Evolutionary conservation across 2,888 invertebrate genomes (phyloP), one percentile per base, ranked within the genome.

Genomic region (Agonopterix subpropinquella): DNA sequence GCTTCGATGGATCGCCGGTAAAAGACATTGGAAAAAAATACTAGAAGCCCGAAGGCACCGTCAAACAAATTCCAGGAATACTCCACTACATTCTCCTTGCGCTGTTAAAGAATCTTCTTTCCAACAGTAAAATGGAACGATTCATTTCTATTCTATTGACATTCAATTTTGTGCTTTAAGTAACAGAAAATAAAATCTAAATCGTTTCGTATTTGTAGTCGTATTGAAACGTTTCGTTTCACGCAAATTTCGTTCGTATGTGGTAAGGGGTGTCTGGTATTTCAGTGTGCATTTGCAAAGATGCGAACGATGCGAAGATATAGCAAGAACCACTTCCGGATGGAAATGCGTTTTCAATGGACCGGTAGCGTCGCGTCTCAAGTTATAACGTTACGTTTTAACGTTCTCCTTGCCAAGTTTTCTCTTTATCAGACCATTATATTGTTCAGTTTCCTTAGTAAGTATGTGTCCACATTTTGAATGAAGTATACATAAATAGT

Each of bases 341-440:
- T 74, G 73, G 71, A 78, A 78, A 80, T 78, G 77, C 73, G 70
- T 73, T 74, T 73, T 67, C 68, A 63, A 71, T 70, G 60, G 68
- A 61, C 61, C 59, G 57, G 56, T 58, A 56, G 57, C 54, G 53
- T 59, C 63, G 57, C 57, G 58, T 58, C 57, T 60, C 50, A 57
- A 58, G 57, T 64, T 64, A 11, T 42, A 44, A 65, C 59, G 58
- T 62, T 49, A 28, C 28, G 28, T 28, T 28, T 28, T 28, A 56
- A 50, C 47, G 9, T 54, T 58, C 47, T 44, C 51, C 53, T 56
- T 63, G 56, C 52, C 54, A 55, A 52, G 52, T 59, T 50, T 28
- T 28, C 28, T 28, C 28, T 28, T 28, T 28, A 28, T 28, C 28
- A 28, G 28, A 7, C 28, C 7, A 28, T 28, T 28, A 28, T 28